These are phyloP conservation scores for Vombatus ursinus DNA, from an alignment of 2,113 vertebrate species.

Conservation along the genomic window DNA sequence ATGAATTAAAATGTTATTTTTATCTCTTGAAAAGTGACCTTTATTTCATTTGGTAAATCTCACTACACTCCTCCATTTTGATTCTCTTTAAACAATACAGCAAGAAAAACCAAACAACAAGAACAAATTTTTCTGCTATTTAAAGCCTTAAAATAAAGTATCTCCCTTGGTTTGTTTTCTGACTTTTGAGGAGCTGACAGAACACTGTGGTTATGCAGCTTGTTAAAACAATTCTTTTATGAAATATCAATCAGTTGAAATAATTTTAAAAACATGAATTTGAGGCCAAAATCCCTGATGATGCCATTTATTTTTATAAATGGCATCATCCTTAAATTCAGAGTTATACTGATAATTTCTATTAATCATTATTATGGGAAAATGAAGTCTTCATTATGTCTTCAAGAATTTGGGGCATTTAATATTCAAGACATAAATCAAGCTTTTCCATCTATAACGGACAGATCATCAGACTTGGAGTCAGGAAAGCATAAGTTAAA, in stretches of 20 bases:
- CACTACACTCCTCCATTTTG: not conserved
- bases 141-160: slow-evolving; percentile 1
- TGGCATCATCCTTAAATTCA: slow-evolving; percentile 36
- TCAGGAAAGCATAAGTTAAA: not conserved
- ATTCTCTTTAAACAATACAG: slow-evolving; percentile 12
- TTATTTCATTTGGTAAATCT: slow-evolving; percentile 38
- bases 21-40: slow-evolving; percentile 32
- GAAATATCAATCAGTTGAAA: not conserved
- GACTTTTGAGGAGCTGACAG: slow-evolving; percentile 6
- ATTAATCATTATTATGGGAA: not conserved
- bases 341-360: not conserved
- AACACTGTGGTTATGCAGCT: not conserved
- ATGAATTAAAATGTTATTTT: slow-evolving; percentile 52
- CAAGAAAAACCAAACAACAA: not conserved
- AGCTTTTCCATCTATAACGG: not conserved
- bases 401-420: slow-evolving; percentile 13
- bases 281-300: not conserved
- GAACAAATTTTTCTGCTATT: slow-evolving; percentile 26
- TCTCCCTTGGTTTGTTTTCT: slow-evolving; percentile 8
- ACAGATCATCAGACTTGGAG: not conserved
- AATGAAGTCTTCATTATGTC: slow-evolving; percentile 30
- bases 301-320: slow-evolving; percentile 24
- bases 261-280: not conserved
- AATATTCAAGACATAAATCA: slow-evolving; percentile 7
- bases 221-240: slow-evolving; percentile 21